These are phyloP conservation scores for Egretta garzetta DNA, from an alignment of 2,113 vertebrate genomes.

Conservation along the genomic window DNA sequence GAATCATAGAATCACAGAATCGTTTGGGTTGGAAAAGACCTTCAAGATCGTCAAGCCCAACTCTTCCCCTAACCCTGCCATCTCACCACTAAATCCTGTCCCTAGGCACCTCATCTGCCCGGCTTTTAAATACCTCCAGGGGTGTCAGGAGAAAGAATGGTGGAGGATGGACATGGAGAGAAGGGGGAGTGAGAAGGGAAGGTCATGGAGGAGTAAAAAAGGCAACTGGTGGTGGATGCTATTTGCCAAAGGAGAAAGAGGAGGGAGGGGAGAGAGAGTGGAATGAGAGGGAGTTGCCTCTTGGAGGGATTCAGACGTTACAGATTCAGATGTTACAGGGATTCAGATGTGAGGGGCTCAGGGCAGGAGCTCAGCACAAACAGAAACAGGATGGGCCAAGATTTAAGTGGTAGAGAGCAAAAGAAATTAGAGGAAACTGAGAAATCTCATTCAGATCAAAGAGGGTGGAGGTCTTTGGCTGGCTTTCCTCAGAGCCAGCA, in stretches of 20 bases:
- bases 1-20: no score
- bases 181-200: background rate
- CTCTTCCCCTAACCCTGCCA: no score
- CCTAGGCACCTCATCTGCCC: no score
- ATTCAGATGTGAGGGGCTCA: background rate
- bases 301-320: background rate
- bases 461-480: background rate
- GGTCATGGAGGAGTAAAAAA: background rate
- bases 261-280: background rate
- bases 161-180: background rate
- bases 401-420: background rate
- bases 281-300: background rate
- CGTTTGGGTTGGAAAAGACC: no score
- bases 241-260: background rate
- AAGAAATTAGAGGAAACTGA: background rate
- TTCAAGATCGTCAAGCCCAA: no score
- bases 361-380: background rate
- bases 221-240: background rate
- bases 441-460: background rate
- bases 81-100: no score
- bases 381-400: background rate
- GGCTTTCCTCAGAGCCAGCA: background rate
- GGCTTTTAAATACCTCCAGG: no score
- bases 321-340: background rate
- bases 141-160: background rate